Evolutionary conservation across 2,888 invertebrate genomes (phyloP), one percentile per base, ranked within the genome.

Genomic region (Caenorhabditis sp.): DNA sequence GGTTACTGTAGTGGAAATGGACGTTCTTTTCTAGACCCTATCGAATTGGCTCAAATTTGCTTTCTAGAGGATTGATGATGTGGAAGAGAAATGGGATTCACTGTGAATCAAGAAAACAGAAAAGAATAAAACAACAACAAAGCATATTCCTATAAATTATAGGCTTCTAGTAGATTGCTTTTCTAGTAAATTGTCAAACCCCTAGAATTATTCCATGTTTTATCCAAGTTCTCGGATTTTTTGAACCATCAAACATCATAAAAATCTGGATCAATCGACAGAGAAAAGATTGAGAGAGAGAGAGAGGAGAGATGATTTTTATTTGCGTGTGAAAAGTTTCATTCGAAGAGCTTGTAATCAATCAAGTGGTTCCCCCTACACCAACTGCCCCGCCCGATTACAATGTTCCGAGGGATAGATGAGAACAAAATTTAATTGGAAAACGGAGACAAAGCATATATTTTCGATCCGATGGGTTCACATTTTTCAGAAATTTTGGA

Each of bases 291-390:
- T 26, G n/a, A n/a, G n/a, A n/a, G n/a, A n/a, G n/a, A n/a, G n/a
- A n/a, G n/a, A n/a, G n/a, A n/a, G 38, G 38, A 41, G 38, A 61
- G 41, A 63, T 47, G 26, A 59, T 59, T 47, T 70, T 47, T 49
- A 16, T 19, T 47, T 47, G 47, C 44, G 73, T 74, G 63, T 74
- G 74, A 76, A 76, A 68, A 79, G 77, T 64, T 72, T 72, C 70
- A 72, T 79, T 79, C 70, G 79, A 70, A 79, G 63, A 54, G 54
- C 64, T 56, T 64, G 47, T 58, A 64, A 72, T 79, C 79, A 79
- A 72, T 66, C 79, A 61, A 69, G 14, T 12, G 31, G 64, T 35
- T n/a, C n/a, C 7, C 38, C 12, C 12, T 4, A 47, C 7, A 47
- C 19, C 66, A 51, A 58, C 66, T 64, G 73, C 56, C 51, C 64